These are phyloP conservation scores for Callaeas wilsoni DNA, from an alignment of 2,113 vertebrate genomes.

Conservation along the genomic window DNA sequence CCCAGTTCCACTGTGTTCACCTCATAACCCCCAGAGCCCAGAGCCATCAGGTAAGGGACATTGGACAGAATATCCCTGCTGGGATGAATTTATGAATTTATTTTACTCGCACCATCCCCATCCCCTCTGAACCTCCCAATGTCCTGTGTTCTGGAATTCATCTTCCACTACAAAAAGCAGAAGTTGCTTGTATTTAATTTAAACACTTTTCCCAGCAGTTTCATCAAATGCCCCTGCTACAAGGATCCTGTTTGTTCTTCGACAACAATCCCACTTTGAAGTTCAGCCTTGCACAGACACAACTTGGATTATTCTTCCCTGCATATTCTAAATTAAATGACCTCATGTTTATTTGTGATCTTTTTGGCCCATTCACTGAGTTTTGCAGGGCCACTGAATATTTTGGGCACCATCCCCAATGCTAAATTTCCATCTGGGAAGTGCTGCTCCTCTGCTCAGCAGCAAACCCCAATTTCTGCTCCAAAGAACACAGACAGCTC, in stretches of 20 bases:
- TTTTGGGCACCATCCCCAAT: background rate
- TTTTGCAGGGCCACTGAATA: background rate
- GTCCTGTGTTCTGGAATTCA: background rate
- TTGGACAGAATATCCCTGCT: background rate
- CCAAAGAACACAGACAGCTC: background rate
- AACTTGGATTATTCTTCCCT: background rate
- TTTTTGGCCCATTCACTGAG: background rate
- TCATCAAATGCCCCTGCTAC: background rate
- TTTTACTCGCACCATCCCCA: background rate
- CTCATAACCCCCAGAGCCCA: background rate
- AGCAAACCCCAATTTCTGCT: background rate
- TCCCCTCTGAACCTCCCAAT: background rate
- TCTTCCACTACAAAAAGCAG: background rate
- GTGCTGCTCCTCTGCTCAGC: background rate
- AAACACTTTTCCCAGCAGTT: background rate
- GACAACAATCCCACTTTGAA: background rate
- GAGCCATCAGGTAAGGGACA: background rate
- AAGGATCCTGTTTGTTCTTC: background rate
- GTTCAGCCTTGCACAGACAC: background rate
- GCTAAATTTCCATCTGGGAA: background rate
- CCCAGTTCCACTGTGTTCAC: background rate
- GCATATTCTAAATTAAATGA: background rate
- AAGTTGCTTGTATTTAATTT: background rate
- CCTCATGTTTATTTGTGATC: accelerated
- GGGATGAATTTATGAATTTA: background rate